phyloP scores from a whole-genome alignment of 2,888 invertebrate species.

The Trachelus stipa region DNA sequence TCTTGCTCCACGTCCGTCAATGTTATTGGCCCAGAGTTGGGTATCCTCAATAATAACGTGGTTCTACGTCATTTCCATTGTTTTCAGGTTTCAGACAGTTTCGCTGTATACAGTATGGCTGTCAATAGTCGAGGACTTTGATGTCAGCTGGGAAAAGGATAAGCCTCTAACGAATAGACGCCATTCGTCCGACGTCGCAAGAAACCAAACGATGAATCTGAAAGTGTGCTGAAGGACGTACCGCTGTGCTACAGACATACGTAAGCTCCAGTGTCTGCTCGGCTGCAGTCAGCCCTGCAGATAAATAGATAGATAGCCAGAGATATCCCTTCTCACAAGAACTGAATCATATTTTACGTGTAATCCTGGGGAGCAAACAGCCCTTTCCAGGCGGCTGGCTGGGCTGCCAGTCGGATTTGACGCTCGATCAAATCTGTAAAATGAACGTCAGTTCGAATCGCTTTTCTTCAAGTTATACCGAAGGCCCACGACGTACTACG shows the following conservation, averaged over 20 bases:
- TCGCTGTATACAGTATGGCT: not conserved
- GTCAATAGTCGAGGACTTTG: not conserved
- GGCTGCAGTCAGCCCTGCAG: not conserved
- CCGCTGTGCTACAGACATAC: not conserved
- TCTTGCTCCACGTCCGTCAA: not conserved
- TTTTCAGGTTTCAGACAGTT: not conserved
- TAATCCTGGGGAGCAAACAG: not conserved
- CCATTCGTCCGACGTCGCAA: not conserved
- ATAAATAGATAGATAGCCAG: not conserved
- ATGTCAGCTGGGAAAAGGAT: not conserved
- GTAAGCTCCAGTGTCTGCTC: not conserved
- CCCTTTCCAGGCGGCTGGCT: not conserved
- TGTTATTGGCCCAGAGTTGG: not conserved
- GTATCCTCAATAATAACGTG: not conserved
- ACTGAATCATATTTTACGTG: not conserved
- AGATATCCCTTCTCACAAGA: not conserved
- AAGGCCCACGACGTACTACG: not conserved
- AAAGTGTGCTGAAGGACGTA: not conserved
- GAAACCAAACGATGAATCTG: not conserved
- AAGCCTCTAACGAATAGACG: not conserved
- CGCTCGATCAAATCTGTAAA: slow-evolving; percentile 19
- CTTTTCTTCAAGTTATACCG: not conserved
- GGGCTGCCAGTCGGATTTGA: slow-evolving; percentile 13
- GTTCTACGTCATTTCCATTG: not conserved
- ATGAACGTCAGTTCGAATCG: not conserved